These are phyloP conservation scores for Lacanobia wlatinum DNA, from an alignment of 2,888 invertebrate species.

Conservation along the genomic window DNA sequence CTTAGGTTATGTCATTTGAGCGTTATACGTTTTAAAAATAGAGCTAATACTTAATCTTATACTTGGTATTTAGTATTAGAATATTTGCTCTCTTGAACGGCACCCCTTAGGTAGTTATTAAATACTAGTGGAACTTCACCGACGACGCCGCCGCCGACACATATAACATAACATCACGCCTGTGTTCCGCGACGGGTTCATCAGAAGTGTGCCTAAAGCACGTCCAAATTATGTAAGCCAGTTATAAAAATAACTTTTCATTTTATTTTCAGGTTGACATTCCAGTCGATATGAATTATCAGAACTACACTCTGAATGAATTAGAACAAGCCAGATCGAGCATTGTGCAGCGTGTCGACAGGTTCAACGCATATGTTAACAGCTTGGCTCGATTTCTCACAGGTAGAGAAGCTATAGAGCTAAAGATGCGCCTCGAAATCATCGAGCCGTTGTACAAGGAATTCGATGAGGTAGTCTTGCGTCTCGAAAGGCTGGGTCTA, in stretches of 20 bases:
- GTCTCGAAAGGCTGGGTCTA: neutral
- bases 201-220: too few species aligned
- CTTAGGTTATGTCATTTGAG: too few species aligned
- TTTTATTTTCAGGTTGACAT: neutral
- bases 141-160: too few species aligned
- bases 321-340: neutral
- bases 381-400: neutral
- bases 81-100: too few species aligned
- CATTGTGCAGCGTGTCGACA: neutral
- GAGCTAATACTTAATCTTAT: too few species aligned
- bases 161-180: too few species aligned
- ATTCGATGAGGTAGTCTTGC: neutral
- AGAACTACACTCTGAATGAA: neutral
- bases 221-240: neutral
- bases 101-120: too few species aligned
- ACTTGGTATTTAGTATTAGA: too few species aligned
- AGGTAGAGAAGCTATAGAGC: neutral
- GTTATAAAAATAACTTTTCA: neutral
- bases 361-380: neutral
- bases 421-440: neutral
- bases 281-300: neutral
- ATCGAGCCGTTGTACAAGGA: conserved; percentile 1
- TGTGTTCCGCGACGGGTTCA: too few species aligned
- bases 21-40: too few species aligned
- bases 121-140: too few species aligned